These are phyloP conservation scores for Drosophila auraria DNA, from an alignment of 1,140 invertebrate genomes.

Conservation along the genomic window DNA sequence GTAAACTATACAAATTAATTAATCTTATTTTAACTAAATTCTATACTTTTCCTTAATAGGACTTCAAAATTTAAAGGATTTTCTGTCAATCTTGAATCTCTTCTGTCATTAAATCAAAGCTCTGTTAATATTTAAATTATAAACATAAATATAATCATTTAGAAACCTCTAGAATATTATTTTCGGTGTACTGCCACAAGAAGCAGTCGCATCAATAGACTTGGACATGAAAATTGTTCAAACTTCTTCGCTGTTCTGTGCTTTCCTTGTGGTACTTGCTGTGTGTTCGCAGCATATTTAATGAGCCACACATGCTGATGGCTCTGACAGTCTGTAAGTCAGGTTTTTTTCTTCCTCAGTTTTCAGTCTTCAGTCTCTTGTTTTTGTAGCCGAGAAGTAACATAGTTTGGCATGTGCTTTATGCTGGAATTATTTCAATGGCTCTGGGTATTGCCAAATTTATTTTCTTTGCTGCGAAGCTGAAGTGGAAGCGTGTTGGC, in stretches of 20 bases:
- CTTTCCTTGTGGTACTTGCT: conserved; percentile 45
- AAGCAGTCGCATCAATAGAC: conserved; percentile 69
- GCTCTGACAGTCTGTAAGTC: conserved; percentile 50
- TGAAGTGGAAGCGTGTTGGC: conserved; percentile 52
- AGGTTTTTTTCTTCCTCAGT: conserved; percentile 20
- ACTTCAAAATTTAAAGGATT: too few relatives aligned
- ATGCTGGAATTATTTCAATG: conserved; percentile 38
- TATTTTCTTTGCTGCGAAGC: conserved; percentile 19
- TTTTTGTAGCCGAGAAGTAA: conserved; percentile 4
- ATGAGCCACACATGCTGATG: conserved; percentile 73
- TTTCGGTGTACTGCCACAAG: conserved; percentile 16
- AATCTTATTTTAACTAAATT: too few relatives aligned
- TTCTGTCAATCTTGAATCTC: too few relatives aligned
- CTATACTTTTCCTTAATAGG: too few relatives aligned
- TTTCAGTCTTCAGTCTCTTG: conserved; percentile 1
- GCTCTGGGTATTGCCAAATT: conserved; percentile 62
- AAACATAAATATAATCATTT: too few relatives aligned
- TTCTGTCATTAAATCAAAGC: too few relatives aligned
- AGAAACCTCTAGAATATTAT: not conserved
- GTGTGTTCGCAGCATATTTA: conserved; percentile 73
- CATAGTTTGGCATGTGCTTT: conserved; percentile 45
- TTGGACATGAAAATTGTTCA: conserved; percentile 79
- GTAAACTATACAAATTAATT: too few relatives aligned
- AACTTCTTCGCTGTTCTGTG: conserved; percentile 49
- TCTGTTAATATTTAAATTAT: too few relatives aligned